phyloP scores from a whole-genome alignment of 2,888 invertebrate genomes.

The Oxycera nigricornis region DNA sequence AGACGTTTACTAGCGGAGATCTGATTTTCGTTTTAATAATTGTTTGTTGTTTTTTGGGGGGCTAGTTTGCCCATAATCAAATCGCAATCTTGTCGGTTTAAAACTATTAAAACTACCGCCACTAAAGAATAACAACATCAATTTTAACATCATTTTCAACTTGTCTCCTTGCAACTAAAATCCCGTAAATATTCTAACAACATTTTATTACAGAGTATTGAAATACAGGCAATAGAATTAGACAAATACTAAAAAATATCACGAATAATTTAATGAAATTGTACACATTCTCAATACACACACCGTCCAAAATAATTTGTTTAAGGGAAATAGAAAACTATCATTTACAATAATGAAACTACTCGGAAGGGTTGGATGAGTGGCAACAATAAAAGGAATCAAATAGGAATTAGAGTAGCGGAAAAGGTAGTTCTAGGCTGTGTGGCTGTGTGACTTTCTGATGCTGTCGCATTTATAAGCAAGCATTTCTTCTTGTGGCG shows the following conservation, averaged over 20 bases:
- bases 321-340: conserved; percentile 1
- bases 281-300: conserved; percentile 27
- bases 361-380: neutral
- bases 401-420: neutral
- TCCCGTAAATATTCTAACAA: neutral
- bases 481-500: too few species aligned
- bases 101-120: neutral
- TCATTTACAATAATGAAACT: neutral
- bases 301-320: conserved; percentile 37
- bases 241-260: neutral
- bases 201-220: neutral
- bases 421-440: neutral
- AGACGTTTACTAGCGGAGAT: too few species aligned
- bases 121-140: too few species aligned
- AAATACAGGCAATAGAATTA: neutral
- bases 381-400: neutral
- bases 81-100: too few species aligned
- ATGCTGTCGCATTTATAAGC: too few species aligned
- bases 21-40: too few species aligned
- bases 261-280: conserved; percentile 38
- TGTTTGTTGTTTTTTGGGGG: too few species aligned
- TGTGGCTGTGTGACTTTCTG: neutral
- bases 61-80: too few species aligned
- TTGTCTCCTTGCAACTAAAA: neutral
- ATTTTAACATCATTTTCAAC: conserved; percentile 1